phyloP scores from a whole-genome alignment of 2,797 vertebrate genomes.

The Varecia variegata region DNA sequence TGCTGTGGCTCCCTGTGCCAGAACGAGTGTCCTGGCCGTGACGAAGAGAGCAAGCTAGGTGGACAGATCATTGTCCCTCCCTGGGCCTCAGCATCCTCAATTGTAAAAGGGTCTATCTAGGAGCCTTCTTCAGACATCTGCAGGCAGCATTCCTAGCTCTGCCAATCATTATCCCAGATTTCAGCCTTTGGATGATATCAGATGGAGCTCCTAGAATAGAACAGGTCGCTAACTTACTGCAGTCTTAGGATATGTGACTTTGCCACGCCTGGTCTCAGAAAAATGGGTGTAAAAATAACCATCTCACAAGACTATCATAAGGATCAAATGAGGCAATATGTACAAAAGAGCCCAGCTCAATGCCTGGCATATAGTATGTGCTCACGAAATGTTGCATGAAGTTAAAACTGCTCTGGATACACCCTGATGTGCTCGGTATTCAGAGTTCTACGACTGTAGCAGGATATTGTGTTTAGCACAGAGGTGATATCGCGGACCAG shows the following conservation, averaged over 20 bases:
- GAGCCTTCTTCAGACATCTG: background rate
- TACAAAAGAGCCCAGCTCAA: background rate
- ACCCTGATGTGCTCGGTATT: background rate
- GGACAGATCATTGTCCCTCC: background rate
- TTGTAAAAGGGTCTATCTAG: background rate
- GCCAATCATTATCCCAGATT: background rate
- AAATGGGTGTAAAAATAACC: background rate
- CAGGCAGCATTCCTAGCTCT: background rate
- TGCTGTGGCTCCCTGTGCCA: fast-evolving
- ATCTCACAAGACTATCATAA: background rate
- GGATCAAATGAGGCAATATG: background rate
- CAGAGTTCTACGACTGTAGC: background rate
- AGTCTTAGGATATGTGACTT: background rate
- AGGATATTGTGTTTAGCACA: background rate
- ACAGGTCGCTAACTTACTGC: background rate
- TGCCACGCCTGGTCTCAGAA: background rate
- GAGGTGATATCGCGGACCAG: background rate
- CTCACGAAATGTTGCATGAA: background rate
- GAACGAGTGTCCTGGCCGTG: fast-evolving
- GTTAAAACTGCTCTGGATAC: background rate
- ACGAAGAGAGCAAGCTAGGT: fast-evolving
- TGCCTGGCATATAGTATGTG: background rate
- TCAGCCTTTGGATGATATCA: background rate
- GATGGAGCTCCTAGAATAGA: background rate
- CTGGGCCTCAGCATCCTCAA: background rate